These are phyloP conservation scores for Craterocephalus amniculus DNA, from an alignment of 2,797 vertebrate genomes.

Conservation along the genomic window DNA sequence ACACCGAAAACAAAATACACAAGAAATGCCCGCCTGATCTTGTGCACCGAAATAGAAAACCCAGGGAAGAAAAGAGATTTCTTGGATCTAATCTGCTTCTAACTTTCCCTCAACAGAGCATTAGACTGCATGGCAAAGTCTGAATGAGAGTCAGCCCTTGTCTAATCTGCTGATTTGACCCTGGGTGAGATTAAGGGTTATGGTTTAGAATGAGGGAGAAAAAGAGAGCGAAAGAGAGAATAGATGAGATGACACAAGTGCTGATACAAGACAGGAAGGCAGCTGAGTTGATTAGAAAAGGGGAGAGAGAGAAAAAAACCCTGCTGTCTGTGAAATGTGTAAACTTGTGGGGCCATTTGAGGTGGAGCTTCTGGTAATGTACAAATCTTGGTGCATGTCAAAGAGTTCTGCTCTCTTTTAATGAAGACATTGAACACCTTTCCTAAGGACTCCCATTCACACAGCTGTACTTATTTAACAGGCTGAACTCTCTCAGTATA, in stretches of 20 bases:
- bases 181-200: slow-evolving; percentile 74
- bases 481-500: slow-evolving; percentile 6
- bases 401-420: slow-evolving; percentile 33
- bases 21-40: slow-evolving; percentile 19
- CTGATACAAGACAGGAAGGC: slow-evolving; percentile 32
- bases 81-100: slow-evolving; percentile 78
- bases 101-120: slow-evolving; percentile 76
- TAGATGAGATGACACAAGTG: slow-evolving; percentile 39
- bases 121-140: slow-evolving; percentile 68
- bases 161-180: slow-evolving; percentile 81
- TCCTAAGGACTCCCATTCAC: slow-evolving; percentile 22
- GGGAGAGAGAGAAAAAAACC: slow-evolving; percentile 13
- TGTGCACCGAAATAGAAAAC: slow-evolving; percentile 39
- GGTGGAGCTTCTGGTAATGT: slow-evolving; percentile 14
- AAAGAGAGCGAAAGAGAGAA: slow-evolving; percentile 29
- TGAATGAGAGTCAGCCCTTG: slow-evolving; percentile 59
- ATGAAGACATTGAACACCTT: slow-evolving; percentile 41
- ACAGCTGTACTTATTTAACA: slow-evolving; percentile 25
- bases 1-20: neutral
- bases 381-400: slow-evolving; percentile 20
- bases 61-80: slow-evolving; percentile 46
- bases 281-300: slow-evolving; percentile 42
- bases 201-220: slow-evolving; percentile 52
- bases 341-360: slow-evolving; percentile 7
- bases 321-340: neutral